Base-by-base conservation (phyloP, 2,113 vertebrate genomes). In the Muntiacus muntjak region DNA sequence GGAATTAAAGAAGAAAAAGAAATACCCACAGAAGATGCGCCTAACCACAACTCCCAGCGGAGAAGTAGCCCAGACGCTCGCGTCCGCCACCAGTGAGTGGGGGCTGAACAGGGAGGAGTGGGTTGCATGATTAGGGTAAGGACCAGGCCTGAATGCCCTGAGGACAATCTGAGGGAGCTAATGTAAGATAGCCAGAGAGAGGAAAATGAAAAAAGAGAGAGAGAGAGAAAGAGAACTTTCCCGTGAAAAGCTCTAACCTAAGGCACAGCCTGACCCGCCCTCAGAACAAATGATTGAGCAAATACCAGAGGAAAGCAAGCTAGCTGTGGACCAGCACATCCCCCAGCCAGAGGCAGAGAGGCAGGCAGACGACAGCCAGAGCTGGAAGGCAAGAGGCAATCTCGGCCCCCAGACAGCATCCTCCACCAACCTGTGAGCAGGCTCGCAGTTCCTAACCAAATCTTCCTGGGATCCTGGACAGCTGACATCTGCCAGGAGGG, bases 1-100 rank as follows among this genome's bases (percentile, higher is more conserved):
- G n/a, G 64, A 67, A 67, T 67, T 11, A 36, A 67, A 67, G 36
- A 36, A 36, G 8, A 67, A 67, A 67, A 54, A 54, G 16, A 17
- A 54, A 67, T 36, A 19, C 8, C 4, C 17, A 67, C 7, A 67
- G 64, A 67, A 36, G 21, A 67, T 2, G 7, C 0, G 2, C 64
- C 64, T 36, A 67, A 36, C 33, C 17, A 67, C 17, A 67, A 67
- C 64, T 67, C 19, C n/a, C 64, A 67, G 33, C 7, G 0, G 1
- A 67, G 62, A 64, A n/a, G 33, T 17, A 64, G 62, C 62, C 30
- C 15, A 64, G 64, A 67, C n/a, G 16, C 33, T 10, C 17, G 8
- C 1, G 0, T 19, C 62, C 3, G 0, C 62, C 8, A 36, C 33
- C 17, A 67, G 16, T n/a, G 33, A 67, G n/a, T 0, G 0, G 64